Base-by-base conservation (phyloP, 2,797 vertebrate species). In the Manis crassicaudata region DNA sequence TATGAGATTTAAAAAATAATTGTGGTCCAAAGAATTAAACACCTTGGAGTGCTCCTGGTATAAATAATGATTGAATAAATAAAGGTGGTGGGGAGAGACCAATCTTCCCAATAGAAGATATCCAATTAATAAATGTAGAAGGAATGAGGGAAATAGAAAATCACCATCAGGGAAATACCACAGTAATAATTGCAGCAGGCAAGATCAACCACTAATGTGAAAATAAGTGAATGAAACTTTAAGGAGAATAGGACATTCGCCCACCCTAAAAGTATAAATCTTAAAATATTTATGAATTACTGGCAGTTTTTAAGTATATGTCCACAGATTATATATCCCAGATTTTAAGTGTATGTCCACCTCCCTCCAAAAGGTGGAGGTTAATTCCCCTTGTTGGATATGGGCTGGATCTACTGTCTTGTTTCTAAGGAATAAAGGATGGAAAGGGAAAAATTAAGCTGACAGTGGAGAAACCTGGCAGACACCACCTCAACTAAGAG, bases 11-110 rank as follows among this genome's bases (percentile, higher is more conserved):
- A 60, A 95, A 73, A 88, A 18, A 89, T 83, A 12, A 27, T 63
- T n/a, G 46, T 68, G 12, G 63, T 82, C 40, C 56, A 83, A 92
- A 56, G 7, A 75, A 86, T 52, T 83, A 83, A 83, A 89, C 63
- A 63, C 37, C 37, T 17, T 11, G 9, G 43, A 84, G 23, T 76
- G 17, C 60, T 67, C 54, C 17, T 52, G 65, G 6, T 82, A 46
- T 88, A 75, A 82, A 89, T 72, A 72, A 46, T 60, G 63, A 77
- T 25, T 70, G 40, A 85, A 92, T 92, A 90, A 81, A 90, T 86
- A 73, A 79, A 70, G 8, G 1, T 50, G 60, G 1, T 58, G 32
- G 20, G 12, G 54, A 85, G 5, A 80, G 25, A 32, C 17, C 20
- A 80, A 9, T 23, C n/a, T 58, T 65, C n/a, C 37, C 50, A 67